Base-by-base conservation (phyloP, 1,140 invertebrate genomes). In the Magallana angulata region DNA sequence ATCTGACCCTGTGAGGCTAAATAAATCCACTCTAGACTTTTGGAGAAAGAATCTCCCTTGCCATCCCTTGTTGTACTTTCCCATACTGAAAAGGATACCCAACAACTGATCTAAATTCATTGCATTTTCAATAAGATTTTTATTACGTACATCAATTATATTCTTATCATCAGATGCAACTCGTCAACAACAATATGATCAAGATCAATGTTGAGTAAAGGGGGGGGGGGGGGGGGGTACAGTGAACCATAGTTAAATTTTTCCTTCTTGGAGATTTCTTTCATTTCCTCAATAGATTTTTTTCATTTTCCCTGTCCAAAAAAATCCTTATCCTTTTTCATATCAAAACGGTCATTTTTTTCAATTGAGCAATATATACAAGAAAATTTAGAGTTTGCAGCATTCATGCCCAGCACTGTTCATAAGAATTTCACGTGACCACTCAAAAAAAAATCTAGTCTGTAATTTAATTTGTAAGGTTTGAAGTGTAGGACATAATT, bases 341-440 rank as follows among this genome's bases (percentile, higher is more conserved):
- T 71, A 58, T 85, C 84, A 11, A n/a, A 82, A 9, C 84, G 30
- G 36, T 88, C 7, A 59, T 48, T 68, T 82, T 88, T 88, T 24
- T 85, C 87, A 12, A 88, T 85, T 88, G 30, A 85, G 24, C 87
- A 88, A 83, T 88, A 88, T 11, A 85, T 36, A 48, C 84, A 88
- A 57, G 87, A 83, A 85, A 56, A 88, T 9, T 85, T 80, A 24
- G 84, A 82, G 64, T 88, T 88, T 81, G 87, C 84, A 16, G 83
- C 24, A 85, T 88, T 88, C 18, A 88, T 16, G 11, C 87, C 87
- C 7, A 85, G 1, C 11, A 68, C 87, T 57, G 76, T 88, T 9
- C 86, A 80, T 18, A 88, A 64, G 48, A 88, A 88, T 48, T 83
- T 88, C 87, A 88, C 86, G 59, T 88, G 62, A 4, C 84, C 84